These are phyloP conservation scores for Drosophila kuntzei DNA, from an alignment of 2,888 invertebrate species.

Conservation along the genomic window DNA sequence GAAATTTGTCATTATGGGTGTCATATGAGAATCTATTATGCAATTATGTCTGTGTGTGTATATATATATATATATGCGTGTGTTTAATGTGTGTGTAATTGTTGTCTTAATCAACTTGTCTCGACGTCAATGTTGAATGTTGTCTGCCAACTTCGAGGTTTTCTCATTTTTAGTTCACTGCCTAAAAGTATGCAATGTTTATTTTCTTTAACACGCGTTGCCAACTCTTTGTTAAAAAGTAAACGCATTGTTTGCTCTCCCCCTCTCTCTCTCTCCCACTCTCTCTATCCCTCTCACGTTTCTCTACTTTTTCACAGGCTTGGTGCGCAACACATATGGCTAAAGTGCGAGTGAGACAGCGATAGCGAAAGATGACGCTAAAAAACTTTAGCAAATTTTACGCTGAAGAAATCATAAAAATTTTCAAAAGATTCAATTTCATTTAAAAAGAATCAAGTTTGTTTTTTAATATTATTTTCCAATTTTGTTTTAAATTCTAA, in stretches of 20 bases:
- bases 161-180: slow-evolving; percentile 14
- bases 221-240: slow-evolving; percentile 38
- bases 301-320: slow-evolving; percentile 44
- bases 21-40: slow-evolving; percentile 37
- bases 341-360: slow-evolving; percentile 35
- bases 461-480: no score
- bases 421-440: no score
- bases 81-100: slow-evolving; percentile 35
- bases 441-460: no score
- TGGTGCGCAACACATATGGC: slow-evolving; percentile 59
- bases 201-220: slow-evolving; percentile 39
- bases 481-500: no score
- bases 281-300: slow-evolving; percentile 5
- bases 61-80: slow-evolving; percentile 13
- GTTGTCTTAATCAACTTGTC: slow-evolving; percentile 54
- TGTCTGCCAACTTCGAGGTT: slow-evolving; percentile 8
- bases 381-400: slow-evolving; percentile 43
- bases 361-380: not conserved
- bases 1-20: slow-evolving; percentile 63
- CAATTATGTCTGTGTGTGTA: slow-evolving; percentile 32
- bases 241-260: slow-evolving; percentile 26
- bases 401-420: not conserved
- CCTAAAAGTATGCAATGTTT: slow-evolving; percentile 54
- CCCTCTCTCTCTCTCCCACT: slow-evolving; percentile 14
- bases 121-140: slow-evolving; percentile 24